A percentile compares a stretch with the other conserved stretches of the same genome.
These are phyloP conservation scores for Drosophila algonquin DNA, from an alignment of 2,888 invertebrate species.

Conservation along the genomic window DNA sequence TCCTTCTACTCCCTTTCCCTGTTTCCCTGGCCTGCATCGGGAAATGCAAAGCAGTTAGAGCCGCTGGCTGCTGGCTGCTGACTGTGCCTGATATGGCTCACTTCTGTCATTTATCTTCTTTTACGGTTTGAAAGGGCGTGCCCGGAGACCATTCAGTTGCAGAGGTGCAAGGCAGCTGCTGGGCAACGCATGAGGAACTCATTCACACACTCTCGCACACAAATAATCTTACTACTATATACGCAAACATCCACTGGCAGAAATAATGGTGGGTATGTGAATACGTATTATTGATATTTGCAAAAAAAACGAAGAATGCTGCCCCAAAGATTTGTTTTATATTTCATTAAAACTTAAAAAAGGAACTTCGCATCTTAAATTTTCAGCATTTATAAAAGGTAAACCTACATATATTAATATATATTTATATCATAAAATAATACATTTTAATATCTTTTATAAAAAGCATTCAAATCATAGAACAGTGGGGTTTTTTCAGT, in stretches of 20 bases:
- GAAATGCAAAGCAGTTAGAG: conserved; percentile 44
- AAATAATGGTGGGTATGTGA: background rate
- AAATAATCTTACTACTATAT: background rate
- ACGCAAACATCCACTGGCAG: background rate
- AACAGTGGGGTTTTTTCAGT: no score
- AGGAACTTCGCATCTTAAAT: no score
- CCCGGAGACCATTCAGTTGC: conserved; percentile 68
- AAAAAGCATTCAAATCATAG: no score
- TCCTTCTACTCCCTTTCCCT: background rate
- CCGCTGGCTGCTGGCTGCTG: conserved; percentile 45
- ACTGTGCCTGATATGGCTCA: conserved; percentile 75
- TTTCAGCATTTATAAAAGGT: no score
- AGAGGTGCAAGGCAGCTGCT: conserved; percentile 73
- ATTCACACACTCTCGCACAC: conserved; percentile 26
- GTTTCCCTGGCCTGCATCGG: conserved; percentile 14
- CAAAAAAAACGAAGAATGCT: no score
- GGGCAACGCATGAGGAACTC: conserved; percentile 57
- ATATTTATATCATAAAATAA: no score
- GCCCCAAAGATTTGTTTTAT: no score
- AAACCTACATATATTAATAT: no score
- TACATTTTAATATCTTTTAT: no score
- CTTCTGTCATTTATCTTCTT: conserved; percentile 79
- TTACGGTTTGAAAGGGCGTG: conserved; percentile 64
- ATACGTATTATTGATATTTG: no score
- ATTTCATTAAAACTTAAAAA: no score